Conservation (phyloP, 2,888 invertebrate genomes). For the Pseudococcus viburni region DNA sequence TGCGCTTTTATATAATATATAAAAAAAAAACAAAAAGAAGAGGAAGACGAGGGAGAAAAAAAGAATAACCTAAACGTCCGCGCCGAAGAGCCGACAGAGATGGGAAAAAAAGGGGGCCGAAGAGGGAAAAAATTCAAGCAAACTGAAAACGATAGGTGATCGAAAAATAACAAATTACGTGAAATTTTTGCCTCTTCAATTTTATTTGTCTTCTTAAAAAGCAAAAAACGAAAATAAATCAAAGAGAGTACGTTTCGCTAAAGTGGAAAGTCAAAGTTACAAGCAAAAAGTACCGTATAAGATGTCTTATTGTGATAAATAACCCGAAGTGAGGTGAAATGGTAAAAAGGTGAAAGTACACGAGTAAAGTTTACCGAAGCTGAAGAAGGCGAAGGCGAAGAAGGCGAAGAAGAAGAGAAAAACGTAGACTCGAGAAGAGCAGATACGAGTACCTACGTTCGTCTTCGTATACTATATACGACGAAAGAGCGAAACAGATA, state of each 20-base stretch:
- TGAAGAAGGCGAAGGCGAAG: neutral
- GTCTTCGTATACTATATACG: neutral
- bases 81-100: neutral
- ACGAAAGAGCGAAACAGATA: slow-evolving; percentile 56
- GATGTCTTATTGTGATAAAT: slow-evolving; percentile 61
- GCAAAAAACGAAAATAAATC: slow-evolving; percentile 59
- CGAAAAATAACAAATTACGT: slow-evolving; percentile 52
- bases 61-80: slow-evolving; percentile 24
- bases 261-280: slow-evolving; percentile 52
- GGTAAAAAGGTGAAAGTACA: slow-evolving; percentile 59
- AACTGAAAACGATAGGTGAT: slow-evolving; percentile 50
- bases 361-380: slow-evolving; percentile 55
- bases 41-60: neutral
- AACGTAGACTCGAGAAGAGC: neutral
- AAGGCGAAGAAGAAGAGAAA: neutral
- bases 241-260: slow-evolving; percentile 34
- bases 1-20: neutral
- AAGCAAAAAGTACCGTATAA: slow-evolving; percentile 52
- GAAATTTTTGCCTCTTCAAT: slow-evolving; percentile 51
- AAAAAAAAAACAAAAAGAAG: neutral
- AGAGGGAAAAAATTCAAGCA: slow-evolving; percentile 19
- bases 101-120: neutral
- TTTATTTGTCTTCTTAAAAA: slow-evolving; percentile 59
- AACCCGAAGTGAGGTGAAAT: slow-evolving; percentile 57
- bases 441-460: neutral